Percentiles rank a stretch among this genome's conserved stretches.
Conservation (phyloP, 2,888 invertebrate species). For the Trilocha varians region DNA sequence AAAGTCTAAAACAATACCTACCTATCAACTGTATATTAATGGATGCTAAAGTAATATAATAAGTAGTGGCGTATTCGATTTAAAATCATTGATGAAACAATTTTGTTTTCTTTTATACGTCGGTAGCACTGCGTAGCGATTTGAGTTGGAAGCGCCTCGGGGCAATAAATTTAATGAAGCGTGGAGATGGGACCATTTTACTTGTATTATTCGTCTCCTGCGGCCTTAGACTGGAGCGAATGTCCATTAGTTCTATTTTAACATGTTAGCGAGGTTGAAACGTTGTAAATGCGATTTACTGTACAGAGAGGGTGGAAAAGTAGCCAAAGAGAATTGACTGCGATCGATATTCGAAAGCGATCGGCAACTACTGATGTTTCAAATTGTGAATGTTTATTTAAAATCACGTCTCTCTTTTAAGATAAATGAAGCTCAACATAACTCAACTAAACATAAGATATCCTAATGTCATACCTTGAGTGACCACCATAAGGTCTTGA, state of each 20-base stretch:
- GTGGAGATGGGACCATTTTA: constrained; percentile 74
- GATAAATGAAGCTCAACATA: no score
- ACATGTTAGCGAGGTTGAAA: constrained; percentile 74
- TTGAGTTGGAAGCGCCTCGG: constrained; percentile 61
- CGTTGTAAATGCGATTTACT: constrained; percentile 73
- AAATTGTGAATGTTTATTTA: not conserved
- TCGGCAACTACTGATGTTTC: constrained; percentile 21
- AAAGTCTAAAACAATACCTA: no score
- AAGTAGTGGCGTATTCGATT: constrained; percentile 21
- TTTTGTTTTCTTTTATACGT: constrained; percentile 67
- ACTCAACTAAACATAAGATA: no score
- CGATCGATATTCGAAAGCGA: constrained; percentile 56
- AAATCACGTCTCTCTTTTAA: no score
- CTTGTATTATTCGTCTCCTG: constrained; percentile 73
- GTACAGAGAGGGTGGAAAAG: constrained; percentile 66
- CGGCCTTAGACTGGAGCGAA: constrained; percentile 71
- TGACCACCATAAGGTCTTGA: no score
- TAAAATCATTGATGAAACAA: constrained; percentile 64
- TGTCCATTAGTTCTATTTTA: constrained; percentile 75
- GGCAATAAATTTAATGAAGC: constrained; percentile 74
- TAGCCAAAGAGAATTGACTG: constrained; percentile 54
- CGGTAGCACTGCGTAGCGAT: constrained; percentile 37
- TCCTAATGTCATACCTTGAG: no score
- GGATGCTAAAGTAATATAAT: no score
- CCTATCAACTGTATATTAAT: no score